A percentile compares a stretch with the other conserved stretches of the same genome.
Evolutionary conservation across 2,888 invertebrate species (phyloP).

Genomic region (Ariolimax columbianus): DNA sequence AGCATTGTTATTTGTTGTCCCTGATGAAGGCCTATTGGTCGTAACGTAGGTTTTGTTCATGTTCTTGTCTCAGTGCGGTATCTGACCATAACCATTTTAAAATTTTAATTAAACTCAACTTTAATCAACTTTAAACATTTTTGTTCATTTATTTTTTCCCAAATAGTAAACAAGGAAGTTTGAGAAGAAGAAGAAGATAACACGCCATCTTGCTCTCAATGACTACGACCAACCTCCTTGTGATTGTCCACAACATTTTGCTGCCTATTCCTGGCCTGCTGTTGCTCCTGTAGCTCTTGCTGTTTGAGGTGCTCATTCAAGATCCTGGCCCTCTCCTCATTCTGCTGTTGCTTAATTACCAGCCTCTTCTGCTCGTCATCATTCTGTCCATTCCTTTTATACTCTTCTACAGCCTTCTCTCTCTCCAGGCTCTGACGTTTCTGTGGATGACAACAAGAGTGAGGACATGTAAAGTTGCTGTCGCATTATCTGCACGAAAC

Average conservation of each 20-base stretch:
- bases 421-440: neutral
- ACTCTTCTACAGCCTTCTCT: neutral
- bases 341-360: neutral
- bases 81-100: too few relatives aligned
- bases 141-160: too few relatives aligned
- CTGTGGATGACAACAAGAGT: neutral
- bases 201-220: neutral
- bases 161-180: too few relatives aligned
- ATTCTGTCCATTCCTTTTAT: neutral
- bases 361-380: neutral
- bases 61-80: too few relatives aligned
- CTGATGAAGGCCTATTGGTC: too few relatives aligned
- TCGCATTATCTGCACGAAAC: too few relatives aligned
- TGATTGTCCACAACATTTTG: neutral
- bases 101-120: too few relatives aligned
- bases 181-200: neutral
- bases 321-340: neutral
- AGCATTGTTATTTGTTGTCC: too few relatives aligned
- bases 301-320: neutral
- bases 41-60: too few relatives aligned
- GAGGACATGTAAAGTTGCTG: neutral
- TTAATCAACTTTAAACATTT: too few relatives aligned
- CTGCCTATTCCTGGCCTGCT: neutral
- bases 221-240: neutral
- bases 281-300: slow-evolving; percentile 6